A percentile compares a stretch with the other conserved stretches of the same genome.
Conservation (phyloP, 2,888 invertebrate species). For the Rotaria magnacalcarata region DNA sequence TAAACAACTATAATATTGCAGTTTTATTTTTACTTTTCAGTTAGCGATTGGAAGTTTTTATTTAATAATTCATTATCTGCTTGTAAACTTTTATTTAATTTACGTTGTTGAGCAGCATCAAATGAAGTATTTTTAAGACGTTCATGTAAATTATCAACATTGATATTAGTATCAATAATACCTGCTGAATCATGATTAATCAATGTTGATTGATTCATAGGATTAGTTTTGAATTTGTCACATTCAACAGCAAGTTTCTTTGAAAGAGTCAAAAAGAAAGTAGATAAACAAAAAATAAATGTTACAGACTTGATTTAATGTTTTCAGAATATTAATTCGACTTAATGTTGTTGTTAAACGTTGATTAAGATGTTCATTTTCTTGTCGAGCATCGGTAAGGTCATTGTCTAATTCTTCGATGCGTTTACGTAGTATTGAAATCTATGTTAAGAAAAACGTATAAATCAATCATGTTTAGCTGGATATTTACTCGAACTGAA, state of each 20-base stretch:
- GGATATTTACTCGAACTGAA: not conserved
- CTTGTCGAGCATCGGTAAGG: not conserved
- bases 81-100: constrained; percentile 29
- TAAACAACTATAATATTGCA: too few species aligned
- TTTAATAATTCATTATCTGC: not conserved
- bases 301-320: not conserved
- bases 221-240: constrained; percentile 15
- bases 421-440: not conserved
- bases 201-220: not conserved
- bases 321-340: constrained; percentile 19
- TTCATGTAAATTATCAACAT: not conserved
- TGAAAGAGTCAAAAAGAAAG: not conserved
- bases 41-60: not conserved
- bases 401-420: not conserved
- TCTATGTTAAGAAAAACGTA: not conserved
- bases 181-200: not conserved
- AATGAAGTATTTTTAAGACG: constrained; percentile 28
- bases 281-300: not conserved
- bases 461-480: too few species aligned
- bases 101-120: constrained; percentile 29
- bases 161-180: not conserved
- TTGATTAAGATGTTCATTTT: constrained; percentile 28
- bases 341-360: constrained; percentile 2
- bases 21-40: not conserved
- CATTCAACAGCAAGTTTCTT: not conserved